Evolutionary conservation across 2,888 invertebrate genomes (phyloP), one percentile per base, ranked within the genome.

Genomic region (Nyleta sp.): DNA sequence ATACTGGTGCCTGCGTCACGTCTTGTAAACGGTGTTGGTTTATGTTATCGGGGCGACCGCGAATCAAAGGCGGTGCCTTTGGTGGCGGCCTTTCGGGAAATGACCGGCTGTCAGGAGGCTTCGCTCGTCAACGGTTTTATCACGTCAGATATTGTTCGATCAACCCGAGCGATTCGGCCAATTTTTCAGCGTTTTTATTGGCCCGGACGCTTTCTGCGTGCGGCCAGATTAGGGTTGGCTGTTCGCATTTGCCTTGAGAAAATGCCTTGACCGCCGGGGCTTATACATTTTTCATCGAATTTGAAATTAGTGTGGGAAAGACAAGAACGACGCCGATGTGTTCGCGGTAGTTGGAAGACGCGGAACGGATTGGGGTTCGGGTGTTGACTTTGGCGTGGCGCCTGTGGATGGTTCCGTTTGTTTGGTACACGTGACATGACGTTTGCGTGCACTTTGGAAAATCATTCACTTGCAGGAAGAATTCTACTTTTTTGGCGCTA

Each of bases 91-190:
- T 40, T 70, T 62, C 67, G 76, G 68, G 76, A 75, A 80, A 78
- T 52, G 67, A 68, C 44, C 64, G 64, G 50, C 53, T 71, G 60
- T 73, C 75, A 73, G n/a, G 40, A 42, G 44, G 62, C 50, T 59
- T 18, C 7, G 70, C 18, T 46, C 60, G 72, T 75, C 80, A 78
- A 72, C 71, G 78, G 75, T 83, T 84, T 83, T 81, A 85, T 80
- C 75, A 80, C 70, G 78, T 73, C 40, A 83, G 33, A 53, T 52
- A 64, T 50, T 15, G 52, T 28, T 53, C 50, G 38, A 38, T 64
- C 10, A 38, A 48, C 22, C 5, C 20, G 22, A 20, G 7, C 40
- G 53, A 65, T 24, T 10, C 82, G 59, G 74, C 78, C 81, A 78
- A 50, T 70, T 57, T 64, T 64, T 70, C 15, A 48, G 42, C 40